phyloP scores from a whole-genome alignment of 2,113 vertebrate species.

The Myotis lucifugus region DNA sequence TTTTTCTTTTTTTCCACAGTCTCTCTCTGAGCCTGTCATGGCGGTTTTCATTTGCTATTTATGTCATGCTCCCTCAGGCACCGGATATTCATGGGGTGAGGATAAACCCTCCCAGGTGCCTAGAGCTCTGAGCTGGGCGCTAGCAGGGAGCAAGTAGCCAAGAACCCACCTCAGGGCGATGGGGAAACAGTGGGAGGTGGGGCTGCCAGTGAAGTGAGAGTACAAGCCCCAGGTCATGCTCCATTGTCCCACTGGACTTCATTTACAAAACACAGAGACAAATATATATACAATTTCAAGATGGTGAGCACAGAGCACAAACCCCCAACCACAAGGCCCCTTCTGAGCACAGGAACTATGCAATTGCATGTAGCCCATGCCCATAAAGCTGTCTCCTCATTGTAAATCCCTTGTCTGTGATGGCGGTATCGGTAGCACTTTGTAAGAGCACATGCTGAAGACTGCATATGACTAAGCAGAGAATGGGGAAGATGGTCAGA shows the following conservation, averaged over 20 bases:
- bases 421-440: neutral
- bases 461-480: neutral
- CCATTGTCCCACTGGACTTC: neutral
- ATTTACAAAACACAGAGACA: neutral
- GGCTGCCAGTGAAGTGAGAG: neutral
- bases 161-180: neutral
- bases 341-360: too few relatives aligned
- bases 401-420: neutral
- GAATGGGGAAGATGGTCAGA: neutral
- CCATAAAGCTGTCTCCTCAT: neutral
- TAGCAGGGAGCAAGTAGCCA: neutral
- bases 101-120: neutral
- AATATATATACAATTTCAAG: neutral
- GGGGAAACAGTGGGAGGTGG: neutral
- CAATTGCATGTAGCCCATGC: fast-evolving
- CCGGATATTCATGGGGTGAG: neutral
- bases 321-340: neutral
- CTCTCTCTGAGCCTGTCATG: neutral
- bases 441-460: neutral
- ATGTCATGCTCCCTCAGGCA: neutral
- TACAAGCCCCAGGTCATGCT: neutral
- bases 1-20: fast-evolving
- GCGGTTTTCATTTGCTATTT: neutral
- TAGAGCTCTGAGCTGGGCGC: neutral
- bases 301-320: neutral